phyloP scores from a whole-genome alignment of 2,113 vertebrate species.

The Cichladusa arquata region DNA sequence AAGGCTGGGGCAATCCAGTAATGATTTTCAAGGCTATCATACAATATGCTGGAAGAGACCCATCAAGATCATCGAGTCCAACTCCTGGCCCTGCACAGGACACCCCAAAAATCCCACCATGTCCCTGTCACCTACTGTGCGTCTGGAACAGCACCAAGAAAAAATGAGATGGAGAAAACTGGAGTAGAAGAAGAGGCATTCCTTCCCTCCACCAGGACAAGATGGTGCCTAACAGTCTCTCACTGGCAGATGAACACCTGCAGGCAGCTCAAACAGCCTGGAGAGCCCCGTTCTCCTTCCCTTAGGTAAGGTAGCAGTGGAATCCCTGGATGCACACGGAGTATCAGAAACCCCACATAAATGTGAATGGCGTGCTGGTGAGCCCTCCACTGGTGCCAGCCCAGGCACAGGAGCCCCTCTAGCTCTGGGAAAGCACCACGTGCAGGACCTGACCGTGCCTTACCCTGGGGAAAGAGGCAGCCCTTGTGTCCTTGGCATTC shows the following conservation, averaged over 20 bases:
- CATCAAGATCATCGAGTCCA: background rate
- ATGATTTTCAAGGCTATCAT: background rate
- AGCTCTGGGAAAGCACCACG: background rate
- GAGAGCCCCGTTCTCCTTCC: background rate
- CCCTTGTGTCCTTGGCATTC: background rate
- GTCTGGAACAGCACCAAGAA: background rate
- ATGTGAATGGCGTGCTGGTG: background rate
- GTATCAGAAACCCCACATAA: fast-evolving
- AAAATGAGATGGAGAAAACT: background rate
- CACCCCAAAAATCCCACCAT: background rate
- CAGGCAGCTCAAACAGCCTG: background rate
- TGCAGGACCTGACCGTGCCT: background rate
- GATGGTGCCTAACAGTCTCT: background rate
- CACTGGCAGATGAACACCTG: background rate
- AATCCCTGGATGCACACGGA: background rate
- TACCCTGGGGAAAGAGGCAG: background rate
- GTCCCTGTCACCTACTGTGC: background rate
- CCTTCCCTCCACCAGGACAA: background rate
- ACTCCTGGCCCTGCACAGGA: background rate
- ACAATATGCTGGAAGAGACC: background rate
- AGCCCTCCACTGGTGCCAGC: background rate
- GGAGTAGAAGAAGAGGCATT: background rate
- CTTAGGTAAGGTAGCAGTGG: background rate
- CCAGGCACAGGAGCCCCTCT: background rate
- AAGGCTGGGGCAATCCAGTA: background rate